These are phyloP conservation scores for Alosa alosa DNA, from an alignment of 2,113 vertebrate species.

Conservation along the genomic window DNA sequence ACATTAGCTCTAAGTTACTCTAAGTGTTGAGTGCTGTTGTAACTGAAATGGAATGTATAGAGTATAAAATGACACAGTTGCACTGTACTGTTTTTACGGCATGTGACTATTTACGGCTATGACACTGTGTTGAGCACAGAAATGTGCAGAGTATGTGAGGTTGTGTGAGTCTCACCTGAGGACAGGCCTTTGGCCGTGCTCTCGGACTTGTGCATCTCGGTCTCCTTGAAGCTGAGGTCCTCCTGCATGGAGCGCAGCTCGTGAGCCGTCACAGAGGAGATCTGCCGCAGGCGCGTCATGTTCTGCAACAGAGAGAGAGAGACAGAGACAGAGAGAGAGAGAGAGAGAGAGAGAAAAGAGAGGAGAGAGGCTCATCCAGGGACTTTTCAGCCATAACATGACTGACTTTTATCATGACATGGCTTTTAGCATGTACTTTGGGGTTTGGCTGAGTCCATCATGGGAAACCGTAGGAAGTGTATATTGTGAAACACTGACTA, in stretches of 20 bases:
- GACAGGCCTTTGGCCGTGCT: slow-evolving; percentile 86
- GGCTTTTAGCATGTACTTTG: background rate
- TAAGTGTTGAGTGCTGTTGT: slow-evolving; percentile 7
- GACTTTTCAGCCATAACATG: background rate
- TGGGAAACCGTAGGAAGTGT: background rate
- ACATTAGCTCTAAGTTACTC: background rate
- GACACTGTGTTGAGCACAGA: background rate
- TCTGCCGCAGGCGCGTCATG: slow-evolving; percentile 82
- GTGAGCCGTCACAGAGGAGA: slow-evolving; percentile 85
- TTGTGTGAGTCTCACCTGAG: slow-evolving; percentile 72
- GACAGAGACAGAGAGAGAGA: background rate
- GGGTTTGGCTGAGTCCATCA: background rate
- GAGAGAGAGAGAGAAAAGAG: background rate
- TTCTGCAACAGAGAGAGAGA: slow-evolving; percentile 69
- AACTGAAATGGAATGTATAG: background rate
- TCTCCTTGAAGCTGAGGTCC: slow-evolving; percentile 92
- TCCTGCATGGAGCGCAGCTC: slow-evolving; percentile 94
- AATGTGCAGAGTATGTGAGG: background rate
- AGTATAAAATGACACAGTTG: background rate
- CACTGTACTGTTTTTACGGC: too few species aligned
- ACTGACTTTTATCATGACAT: background rate
- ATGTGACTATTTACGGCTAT: background rate
- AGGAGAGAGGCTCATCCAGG: background rate
- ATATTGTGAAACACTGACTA: background rate
- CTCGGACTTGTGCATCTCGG: slow-evolving; percentile 92